phyloP scores from a whole-genome alignment of 2,888 invertebrate species.

The Nephrotoma appendiculata region DNA sequence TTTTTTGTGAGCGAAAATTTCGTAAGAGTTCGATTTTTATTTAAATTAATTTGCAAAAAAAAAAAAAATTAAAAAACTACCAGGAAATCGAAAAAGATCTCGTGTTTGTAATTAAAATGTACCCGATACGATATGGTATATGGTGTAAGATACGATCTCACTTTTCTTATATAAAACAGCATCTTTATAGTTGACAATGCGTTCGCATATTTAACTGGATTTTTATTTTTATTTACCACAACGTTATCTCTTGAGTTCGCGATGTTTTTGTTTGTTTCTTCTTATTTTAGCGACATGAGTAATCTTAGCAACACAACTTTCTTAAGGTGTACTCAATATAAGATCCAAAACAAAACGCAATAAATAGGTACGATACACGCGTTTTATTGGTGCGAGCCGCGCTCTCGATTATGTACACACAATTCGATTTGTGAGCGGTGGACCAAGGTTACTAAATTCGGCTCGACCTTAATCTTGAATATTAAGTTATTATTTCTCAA shows the following conservation, averaged over 20 bases:
- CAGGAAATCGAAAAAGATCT: background rate
- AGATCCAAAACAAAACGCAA: background rate
- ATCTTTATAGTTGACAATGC: background rate
- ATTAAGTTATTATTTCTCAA: background rate
- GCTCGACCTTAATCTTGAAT: background rate
- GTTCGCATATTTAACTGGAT: background rate
- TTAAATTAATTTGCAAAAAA: background rate
- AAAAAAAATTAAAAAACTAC: background rate
- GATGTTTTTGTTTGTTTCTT: background rate
- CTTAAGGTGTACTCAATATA: background rate
- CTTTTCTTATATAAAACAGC: background rate
- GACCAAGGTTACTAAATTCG: background rate
- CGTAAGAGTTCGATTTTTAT: background rate
- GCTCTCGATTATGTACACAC: background rate
- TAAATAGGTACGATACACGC: background rate
- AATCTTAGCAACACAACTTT: background rate
- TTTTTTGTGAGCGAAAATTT: background rate
- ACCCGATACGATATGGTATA: background rate
- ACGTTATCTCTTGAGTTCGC: background rate
- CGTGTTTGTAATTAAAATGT: background rate
- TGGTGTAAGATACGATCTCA: background rate
- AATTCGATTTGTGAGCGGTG: background rate
- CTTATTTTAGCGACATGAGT: background rate
- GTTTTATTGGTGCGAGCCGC: background rate
- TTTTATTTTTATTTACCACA: background rate